These are phyloP conservation scores for Drosophila prosaltans DNA, from an alignment of 1,140 invertebrate species.

Conservation along the genomic window DNA sequence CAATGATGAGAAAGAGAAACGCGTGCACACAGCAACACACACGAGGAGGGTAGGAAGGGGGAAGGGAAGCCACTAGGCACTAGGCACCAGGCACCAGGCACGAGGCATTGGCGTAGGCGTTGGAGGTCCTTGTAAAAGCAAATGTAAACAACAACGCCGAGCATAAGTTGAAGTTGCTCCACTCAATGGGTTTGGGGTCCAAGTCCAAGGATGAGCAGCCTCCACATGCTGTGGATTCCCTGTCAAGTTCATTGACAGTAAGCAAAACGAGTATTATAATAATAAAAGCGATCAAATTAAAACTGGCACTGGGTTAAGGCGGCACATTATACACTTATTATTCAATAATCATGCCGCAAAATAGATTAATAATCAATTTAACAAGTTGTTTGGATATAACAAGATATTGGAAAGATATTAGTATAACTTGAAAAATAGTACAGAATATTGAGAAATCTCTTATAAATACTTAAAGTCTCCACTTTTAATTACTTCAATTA, in stretches of 20 bases:
- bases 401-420: too few species aligned
- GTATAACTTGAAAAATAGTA: too few species aligned
- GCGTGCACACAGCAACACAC: neutral
- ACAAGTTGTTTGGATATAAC: too few species aligned
- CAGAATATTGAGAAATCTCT: too few species aligned
- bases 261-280: neutral
- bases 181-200: neutral
- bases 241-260: neutral
- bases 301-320: neutral
- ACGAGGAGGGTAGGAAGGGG: too few species aligned
- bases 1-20: neutral
- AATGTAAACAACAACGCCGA: slow-evolving; percentile 46
- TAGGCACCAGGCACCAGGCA: too few species aligned
- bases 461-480: too few species aligned
- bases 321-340: neutral
- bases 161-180: slow-evolving; percentile 9
- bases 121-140: slow-evolving; percentile 8
- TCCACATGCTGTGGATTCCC: neutral
- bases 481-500: neutral
- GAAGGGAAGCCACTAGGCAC: too few species aligned
- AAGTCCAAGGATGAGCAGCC: neutral
- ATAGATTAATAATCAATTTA: neutral
- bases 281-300: neutral
- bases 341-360: neutral
- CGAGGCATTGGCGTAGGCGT: neutral